phyloP scores from a whole-genome alignment of 2,113 vertebrate species.

The Kryptolebias marmoratus region DNA sequence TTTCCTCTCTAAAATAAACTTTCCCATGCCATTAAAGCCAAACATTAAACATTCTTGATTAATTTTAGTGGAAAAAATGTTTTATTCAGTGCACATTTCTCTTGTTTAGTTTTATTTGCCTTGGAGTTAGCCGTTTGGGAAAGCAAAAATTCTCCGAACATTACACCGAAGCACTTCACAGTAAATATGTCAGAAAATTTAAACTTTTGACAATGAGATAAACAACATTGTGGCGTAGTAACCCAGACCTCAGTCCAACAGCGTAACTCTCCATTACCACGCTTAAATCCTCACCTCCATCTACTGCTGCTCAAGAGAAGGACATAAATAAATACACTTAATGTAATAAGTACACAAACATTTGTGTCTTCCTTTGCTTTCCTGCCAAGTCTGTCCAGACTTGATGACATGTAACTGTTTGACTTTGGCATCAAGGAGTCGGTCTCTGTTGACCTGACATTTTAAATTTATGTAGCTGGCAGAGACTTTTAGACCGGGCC shows the following conservation, averaged over 20 bases:
- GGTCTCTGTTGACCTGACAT: slow-evolving; percentile 38
- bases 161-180: slow-evolving; percentile 22
- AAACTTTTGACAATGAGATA: slow-evolving; percentile 29
- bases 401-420: slow-evolving; percentile 50
- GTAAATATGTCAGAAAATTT: slow-evolving; percentile 20
- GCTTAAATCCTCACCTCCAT: slow-evolving; percentile 44
- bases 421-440: slow-evolving; percentile 47
- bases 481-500: slow-evolving; percentile 28
- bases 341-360: slow-evolving; percentile 22
- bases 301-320: slow-evolving; percentile 41
- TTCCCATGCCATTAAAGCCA: neutral
- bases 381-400: slow-evolving; percentile 34
- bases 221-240: slow-evolving; percentile 47
- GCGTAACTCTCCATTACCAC: slow-evolving; percentile 49
- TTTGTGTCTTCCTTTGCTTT: slow-evolving; percentile 5
- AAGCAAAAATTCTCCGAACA: neutral
- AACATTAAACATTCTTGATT: neutral
- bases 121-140: slow-evolving; percentile 11
- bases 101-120: slow-evolving; percentile 15
- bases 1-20: neutral
- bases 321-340: slow-evolving; percentile 34
- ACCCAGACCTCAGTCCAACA: slow-evolving; percentile 52
- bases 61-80: neutral
- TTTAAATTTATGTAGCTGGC: slow-evolving; percentile 47
- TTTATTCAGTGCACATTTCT: neutral